Evolutionary conservation across 2,888 invertebrate species (phyloP).

Genomic region (Caradrina kadenii): DNA sequence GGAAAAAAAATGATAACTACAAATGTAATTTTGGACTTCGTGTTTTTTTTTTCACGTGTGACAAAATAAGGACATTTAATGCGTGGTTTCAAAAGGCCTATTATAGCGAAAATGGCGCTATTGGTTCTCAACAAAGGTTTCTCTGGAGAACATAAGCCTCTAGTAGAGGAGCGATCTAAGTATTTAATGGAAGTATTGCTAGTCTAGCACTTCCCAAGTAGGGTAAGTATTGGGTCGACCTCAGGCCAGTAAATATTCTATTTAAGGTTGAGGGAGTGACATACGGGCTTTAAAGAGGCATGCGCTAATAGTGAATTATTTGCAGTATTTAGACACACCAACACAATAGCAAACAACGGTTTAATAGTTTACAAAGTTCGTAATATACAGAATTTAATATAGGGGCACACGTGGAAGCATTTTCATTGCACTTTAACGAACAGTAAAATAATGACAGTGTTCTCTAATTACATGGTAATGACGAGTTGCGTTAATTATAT

Average conservation of each 20-base stretch:
- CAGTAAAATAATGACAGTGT: slow-evolving; percentile 19
- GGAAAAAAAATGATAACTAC: too few species aligned
- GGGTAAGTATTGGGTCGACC: background rate
- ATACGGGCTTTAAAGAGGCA: background rate
- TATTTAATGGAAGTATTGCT: background rate
- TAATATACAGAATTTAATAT: slow-evolving; percentile 1
- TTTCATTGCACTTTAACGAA: background rate
- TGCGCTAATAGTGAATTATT: slow-evolving; percentile 4
- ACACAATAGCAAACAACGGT: slow-evolving; percentile 2
- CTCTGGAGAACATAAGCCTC: too few species aligned
- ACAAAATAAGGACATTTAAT: too few species aligned
- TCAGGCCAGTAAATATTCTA: slow-evolving; percentile 1
- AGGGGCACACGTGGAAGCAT: background rate
- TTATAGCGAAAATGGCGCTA: background rate
- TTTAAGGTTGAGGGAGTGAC: slow-evolving; percentile 4
- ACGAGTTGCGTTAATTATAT: slow-evolving; percentile 3
- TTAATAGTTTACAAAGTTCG: slow-evolving; percentile 4
- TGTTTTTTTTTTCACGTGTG: background rate
- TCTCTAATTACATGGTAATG: slow-evolving; percentile 5
- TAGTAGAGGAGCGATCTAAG: background rate
- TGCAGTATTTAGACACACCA: background rate
- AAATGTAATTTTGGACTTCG: too few species aligned
- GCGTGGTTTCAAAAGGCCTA: background rate
- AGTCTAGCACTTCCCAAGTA: background rate
- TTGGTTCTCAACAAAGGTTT: background rate